phyloP scores from a whole-genome alignment of 2,888 invertebrate genomes.

The Lepidocyrtoides sp. region DNA sequence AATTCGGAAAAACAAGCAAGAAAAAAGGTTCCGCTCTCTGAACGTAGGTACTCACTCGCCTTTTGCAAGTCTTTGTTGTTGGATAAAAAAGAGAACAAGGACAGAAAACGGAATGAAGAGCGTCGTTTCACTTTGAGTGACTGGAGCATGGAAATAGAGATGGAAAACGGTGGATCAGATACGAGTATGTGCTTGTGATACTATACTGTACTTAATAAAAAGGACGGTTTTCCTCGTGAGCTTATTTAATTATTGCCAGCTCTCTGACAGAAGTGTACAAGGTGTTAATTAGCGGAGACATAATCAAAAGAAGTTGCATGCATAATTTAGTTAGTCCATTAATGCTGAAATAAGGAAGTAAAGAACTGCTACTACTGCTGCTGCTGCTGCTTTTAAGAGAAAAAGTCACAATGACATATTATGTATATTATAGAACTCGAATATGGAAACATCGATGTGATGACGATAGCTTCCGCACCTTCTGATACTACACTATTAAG shows the following conservation, averaged over 20 bases:
- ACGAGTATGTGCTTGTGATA: too few species aligned
- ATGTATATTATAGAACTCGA: too few species aligned
- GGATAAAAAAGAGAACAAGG: too few species aligned
- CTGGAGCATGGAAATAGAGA: not conserved
- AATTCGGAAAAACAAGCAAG: not conserved
- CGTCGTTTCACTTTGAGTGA: not conserved
- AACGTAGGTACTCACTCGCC: not conserved
- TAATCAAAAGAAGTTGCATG: not conserved
- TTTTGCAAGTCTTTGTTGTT: slow-evolving; percentile 18
- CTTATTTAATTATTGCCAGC: not conserved
- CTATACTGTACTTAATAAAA: not conserved
- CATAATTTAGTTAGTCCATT: slow-evolving; percentile 9
- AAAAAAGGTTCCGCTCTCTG: slow-evolving; percentile 7
- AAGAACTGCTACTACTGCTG: not conserved
- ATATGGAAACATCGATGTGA: too few species aligned
- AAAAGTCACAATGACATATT: too few species aligned
- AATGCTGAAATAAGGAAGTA: not conserved
- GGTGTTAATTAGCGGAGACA: not conserved
- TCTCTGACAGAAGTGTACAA: not conserved
- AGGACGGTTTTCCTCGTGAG: not conserved
- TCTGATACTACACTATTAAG: too few species aligned
- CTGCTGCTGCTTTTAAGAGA: too few species aligned
- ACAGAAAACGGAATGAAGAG: not conserved
- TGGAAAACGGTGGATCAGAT: too few species aligned
- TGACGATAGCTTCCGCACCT: too few species aligned